Evolutionary conservation across 2,797 vertebrate genomes (phyloP).

Genomic region (Oreochromis mossambicus): DNA sequence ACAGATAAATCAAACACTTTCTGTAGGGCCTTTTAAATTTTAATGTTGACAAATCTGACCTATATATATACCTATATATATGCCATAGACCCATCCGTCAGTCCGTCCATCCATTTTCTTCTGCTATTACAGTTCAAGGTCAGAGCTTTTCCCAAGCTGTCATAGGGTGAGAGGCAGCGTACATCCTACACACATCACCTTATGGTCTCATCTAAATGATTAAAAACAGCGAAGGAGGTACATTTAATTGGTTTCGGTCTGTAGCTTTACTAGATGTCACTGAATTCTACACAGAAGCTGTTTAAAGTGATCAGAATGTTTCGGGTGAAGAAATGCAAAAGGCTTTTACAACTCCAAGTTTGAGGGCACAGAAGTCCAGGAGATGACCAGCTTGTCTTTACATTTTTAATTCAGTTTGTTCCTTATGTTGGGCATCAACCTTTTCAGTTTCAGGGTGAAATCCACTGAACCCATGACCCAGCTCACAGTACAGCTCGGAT

Average conservation of each 20-base stretch:
- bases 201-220: neutral
- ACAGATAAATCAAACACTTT: neutral
- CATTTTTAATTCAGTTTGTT: neutral
- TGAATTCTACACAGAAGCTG: neutral
- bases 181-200: accelerated
- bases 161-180: neutral
- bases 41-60: neutral
- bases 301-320: neutral
- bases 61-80: neutral
- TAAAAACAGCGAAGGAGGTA: neutral
- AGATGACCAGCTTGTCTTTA: neutral
- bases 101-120: neutral
- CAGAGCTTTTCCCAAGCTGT: neutral
- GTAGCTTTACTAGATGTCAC: neutral
- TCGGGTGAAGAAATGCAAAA: neutral
- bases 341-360: neutral
- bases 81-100: neutral
- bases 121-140: neutral
- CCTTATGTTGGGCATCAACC: neutral
- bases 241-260: accelerated
- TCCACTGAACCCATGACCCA: conserved; percentile 3
- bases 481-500: neutral
- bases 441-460: neutral
- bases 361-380: neutral
- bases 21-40: neutral